These are phyloP conservation scores for Drosophila parabipectinata DNA, from an alignment of 1,140 invertebrate genomes.

Conservation along the genomic window DNA sequence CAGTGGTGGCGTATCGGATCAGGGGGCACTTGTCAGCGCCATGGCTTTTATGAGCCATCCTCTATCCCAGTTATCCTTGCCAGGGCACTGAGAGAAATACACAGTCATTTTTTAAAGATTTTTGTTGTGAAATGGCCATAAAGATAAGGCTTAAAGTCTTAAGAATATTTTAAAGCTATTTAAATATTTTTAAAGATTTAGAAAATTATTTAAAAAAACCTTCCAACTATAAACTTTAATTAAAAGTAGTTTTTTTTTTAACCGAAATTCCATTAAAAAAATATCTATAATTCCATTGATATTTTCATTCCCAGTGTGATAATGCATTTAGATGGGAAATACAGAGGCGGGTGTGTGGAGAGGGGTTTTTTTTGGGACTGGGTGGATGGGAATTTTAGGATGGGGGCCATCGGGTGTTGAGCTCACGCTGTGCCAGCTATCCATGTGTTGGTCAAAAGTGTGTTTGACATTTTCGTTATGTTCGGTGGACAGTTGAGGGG, in stretches of 20 bases:
- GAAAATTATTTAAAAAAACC: too few relatives aligned
- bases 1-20: not conserved
- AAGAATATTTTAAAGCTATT: too few relatives aligned
- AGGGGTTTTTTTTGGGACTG: conserved; percentile 5
- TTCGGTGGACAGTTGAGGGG: conserved; percentile 30
- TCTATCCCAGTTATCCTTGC: not conserved
- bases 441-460: conserved; percentile 71
- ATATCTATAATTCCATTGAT: not conserved
- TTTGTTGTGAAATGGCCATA: too few relatives aligned
- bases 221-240: too few relatives aligned
- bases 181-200: too few relatives aligned
- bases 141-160: too few relatives aligned
- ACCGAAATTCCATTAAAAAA: not conserved
- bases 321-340: conserved; percentile 3
- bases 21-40: conserved; percentile 31
- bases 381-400: not conserved
- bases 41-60: conserved; percentile 39
- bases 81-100: not conserved
- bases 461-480: conserved; percentile 79
- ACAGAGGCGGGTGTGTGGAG: not conserved
- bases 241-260: too few relatives aligned
- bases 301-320: conserved; percentile 3
- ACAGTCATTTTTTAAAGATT: too few relatives aligned
- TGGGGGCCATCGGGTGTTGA: conserved; percentile 4
- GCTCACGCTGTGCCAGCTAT: conserved; percentile 37